A percentile compares a stretch with the other conserved stretches of the same genome.
These are phyloP conservation scores for Agrilus cyanescens DNA, from an alignment of 2,888 invertebrate species.

Conservation along the genomic window DNA sequence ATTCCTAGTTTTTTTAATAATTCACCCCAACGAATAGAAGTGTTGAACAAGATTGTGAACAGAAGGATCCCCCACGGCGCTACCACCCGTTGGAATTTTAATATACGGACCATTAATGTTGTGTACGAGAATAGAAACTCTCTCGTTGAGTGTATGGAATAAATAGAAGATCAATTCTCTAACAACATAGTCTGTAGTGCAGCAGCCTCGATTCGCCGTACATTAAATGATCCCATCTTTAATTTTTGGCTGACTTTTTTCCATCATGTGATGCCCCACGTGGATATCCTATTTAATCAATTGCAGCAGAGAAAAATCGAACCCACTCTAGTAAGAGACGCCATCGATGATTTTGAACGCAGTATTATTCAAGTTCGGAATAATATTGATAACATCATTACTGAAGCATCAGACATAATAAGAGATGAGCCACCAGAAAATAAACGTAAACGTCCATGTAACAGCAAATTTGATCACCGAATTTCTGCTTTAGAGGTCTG, in stretches of 20 bases:
- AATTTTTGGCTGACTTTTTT: constrained; percentile 5
- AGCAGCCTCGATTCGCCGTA: constrained; percentile 1
- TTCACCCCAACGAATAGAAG: background rate
- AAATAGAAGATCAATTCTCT: background rate
- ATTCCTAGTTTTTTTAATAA: constrained; percentile 1
- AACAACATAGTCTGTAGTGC: no score
- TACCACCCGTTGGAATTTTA: background rate
- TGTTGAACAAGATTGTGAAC: background rate
- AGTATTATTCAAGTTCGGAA: no score
- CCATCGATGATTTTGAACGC: no score
- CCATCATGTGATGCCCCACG: constrained; percentile 6
- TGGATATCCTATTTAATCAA: background rate
- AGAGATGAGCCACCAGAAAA: no score
- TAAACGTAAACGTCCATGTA: no score
- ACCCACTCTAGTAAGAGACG: no score
- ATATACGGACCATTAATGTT: constrained; percentile 1
- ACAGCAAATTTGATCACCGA: no score
- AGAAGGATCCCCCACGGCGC: background rate
- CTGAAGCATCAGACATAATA: no score
- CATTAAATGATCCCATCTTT: constrained; percentile 1
- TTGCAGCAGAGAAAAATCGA: no score
- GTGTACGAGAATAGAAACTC: constrained; percentile 1
- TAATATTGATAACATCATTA: no score
- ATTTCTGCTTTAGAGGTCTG: no score
- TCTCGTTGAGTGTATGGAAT: constrained; percentile 2